Evolutionary conservation across 2,888 invertebrate genomes (phyloP), one percentile per base, ranked within the genome.

Genomic region (Buathra laborator): DNA sequence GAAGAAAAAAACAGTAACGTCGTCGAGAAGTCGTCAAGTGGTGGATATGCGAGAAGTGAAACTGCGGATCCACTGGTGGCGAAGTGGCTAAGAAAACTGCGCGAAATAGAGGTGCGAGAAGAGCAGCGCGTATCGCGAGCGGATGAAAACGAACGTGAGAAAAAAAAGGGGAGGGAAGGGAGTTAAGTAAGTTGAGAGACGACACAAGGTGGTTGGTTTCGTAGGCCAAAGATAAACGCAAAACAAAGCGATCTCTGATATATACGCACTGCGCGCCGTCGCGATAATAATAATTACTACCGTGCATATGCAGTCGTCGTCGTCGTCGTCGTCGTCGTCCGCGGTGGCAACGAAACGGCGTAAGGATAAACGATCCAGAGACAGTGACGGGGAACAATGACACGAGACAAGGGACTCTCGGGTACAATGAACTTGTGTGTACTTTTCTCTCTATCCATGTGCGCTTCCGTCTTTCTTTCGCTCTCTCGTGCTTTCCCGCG

Each of bases 371-470:
- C 62, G 62, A 62, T 62, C 62, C 10, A 6, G 62, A 62, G 43
- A 66, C n/a, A 37, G 43, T 44, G 66, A 44, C 16, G 43, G 43
- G 37, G 48, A 71, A 71, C 32, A 48, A 53, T 62, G 62, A 62
- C 16, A 71, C 88, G 83, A 84, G 56, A 84, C 71, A 75, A 77
- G 86, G 85, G 84, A 88, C 19, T 81, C 43, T 83, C 76, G 88
- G 87, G 89, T 88, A 89, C 89, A 88, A 89, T 87, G 89, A 89
- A 89, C 89, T 89, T 89, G 86, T 85, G 72, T 84, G 82, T 87
- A 87, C 48, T 7, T 4, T 51, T 70, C 70, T 32, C 70, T 32
- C 37, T 70, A 24, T 48, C 48, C 44, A 9, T 24, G n/a, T 29
- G 48, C 14, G 14, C 37, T 68, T 68, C 24, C 68, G 70, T 70